Base-by-base conservation (phyloP, 2,113 vertebrate genomes). In the Athene cunicularia region DNA sequence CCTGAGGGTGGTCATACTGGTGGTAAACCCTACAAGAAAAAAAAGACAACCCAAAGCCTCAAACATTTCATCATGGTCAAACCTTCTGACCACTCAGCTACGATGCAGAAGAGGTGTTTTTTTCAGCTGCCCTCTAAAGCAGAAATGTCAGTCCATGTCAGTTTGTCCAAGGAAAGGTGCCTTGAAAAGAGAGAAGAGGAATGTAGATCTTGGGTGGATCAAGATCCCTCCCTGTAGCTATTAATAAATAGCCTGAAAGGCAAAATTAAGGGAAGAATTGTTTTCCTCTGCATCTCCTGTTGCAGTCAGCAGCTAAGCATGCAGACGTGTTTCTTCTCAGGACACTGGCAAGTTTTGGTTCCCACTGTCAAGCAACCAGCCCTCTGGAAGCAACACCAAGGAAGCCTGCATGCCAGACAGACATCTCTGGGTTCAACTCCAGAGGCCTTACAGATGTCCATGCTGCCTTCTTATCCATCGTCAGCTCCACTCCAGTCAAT, bases 391-490 rank as follows among this genome's bases (percentile, higher is more conserved):
- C 76, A 96, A 39, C 21, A n/a, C 22, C 47, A 39, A 79, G 52
- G 53, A 85, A 85, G 32, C n/a, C 56, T 23, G 28, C 6, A 41
- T 30, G 17, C 22, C n/a, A 55, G 28, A 75, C 0, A 67, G 15
- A 43, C 30, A 58, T 28, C 53, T 60, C 43, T 33, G 14, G 15
- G 14, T 77, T 74, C 83, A 80, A 16, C 39, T 50, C n/a, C n/a
- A 55, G 66, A 71, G 37, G 23, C 28, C 45, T 60, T 20, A 91
- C 26, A 71, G 74, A 11, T 41, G 19, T 35, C 50, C 32, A 62
- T 0, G 1, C 33, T 86, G 27, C 50, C 37, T 20, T 24, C 73
- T 73, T 68, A 79, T 23, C 47, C 67, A 74, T 17, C 0, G 0
- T 35, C 66, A 88, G n/a, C 62, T 67, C 37, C 52, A 21, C 28